A percentile compares a stretch with the other conserved stretches of the same genome.
Evolutionary conservation across 2,888 invertebrate species (phyloP).

Genomic region (Eristalinus aeneus): DNA sequence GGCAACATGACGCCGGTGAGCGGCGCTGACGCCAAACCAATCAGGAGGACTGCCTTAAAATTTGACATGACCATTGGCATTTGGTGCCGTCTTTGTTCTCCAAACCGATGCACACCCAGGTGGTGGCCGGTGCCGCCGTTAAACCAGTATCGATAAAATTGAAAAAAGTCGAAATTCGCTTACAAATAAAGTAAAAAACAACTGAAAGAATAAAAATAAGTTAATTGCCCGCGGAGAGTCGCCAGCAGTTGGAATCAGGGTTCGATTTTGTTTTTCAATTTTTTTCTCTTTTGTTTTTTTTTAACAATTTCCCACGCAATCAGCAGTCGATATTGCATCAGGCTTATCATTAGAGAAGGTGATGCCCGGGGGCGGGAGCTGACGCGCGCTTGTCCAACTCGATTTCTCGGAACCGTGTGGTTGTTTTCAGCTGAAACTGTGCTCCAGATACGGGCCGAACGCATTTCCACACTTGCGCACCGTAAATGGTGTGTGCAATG

Average conservation of each 20-base stretch:
- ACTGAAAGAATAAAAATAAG: conserved; percentile 59
- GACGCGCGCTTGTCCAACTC: neutral
- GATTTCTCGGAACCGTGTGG: conserved; percentile 46
- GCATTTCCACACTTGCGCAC: conserved; percentile 35
- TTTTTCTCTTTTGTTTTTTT: neutral
- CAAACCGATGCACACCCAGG: conserved; percentile 27
- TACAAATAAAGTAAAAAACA: conserved; percentile 25
- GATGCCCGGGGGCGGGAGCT: conserved; percentile 18
- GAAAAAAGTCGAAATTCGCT: conserved; percentile 45
- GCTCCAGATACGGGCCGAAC: conserved; percentile 35
- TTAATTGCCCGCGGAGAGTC: conserved; percentile 55
- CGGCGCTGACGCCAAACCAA: neutral
- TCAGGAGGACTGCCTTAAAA: neutral
- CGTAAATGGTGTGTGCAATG: conserved; percentile 8
- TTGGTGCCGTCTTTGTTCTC: conserved; percentile 32
- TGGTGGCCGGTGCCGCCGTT: conserved; percentile 16
- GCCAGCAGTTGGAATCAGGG: neutral
- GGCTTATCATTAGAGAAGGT: conserved; percentile 62
- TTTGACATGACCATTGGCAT: conserved; percentile 35
- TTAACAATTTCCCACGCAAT: conserved; percentile 38
- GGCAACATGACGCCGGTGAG: neutral
- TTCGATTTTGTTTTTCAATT: neutral
- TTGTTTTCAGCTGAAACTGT: conserved; percentile 59
- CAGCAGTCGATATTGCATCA: conserved; percentile 64
- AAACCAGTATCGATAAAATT: conserved; percentile 57